These are phyloP conservation scores for Nycticorax nycticorax DNA, from an alignment of 2,113 vertebrate genomes.

Conservation along the genomic window DNA sequence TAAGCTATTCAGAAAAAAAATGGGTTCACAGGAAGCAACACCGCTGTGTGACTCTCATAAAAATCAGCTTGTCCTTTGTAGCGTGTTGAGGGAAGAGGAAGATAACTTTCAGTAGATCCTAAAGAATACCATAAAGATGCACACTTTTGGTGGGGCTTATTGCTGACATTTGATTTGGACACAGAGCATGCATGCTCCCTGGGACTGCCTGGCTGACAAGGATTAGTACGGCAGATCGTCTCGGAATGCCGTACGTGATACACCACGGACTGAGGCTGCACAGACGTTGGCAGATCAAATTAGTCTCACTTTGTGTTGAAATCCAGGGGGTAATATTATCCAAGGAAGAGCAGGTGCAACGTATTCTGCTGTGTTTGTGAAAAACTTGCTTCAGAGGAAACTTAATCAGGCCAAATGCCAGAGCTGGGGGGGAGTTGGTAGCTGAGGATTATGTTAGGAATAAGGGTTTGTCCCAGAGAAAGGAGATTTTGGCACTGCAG, in stretches of 20 bases:
- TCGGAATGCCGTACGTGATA: neutral
- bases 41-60: neutral
- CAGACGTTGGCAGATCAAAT: conserved; percentile 32
- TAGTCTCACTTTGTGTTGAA: conserved; percentile 33
- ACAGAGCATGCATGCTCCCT: neutral
- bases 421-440: neutral
- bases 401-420: conserved; percentile 24
- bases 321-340: conserved; percentile 23
- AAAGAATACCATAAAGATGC: neutral
- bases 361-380: neutral
- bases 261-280: neutral
- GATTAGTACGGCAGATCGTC: neutral
- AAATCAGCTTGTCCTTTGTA: neutral
- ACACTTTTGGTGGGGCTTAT: neutral
- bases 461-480: neutral
- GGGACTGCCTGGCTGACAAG: neutral
- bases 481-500: neutral
- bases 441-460: neutral
- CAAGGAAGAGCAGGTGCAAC: conserved; percentile 32
- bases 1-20: neutral
- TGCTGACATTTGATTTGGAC: neutral
- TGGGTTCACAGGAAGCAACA: neutral
- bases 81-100: neutral
- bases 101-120: neutral
- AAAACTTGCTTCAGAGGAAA: conserved; percentile 32